These are phyloP conservation scores for Temnothorax nylanderi DNA, from an alignment of 1,140 invertebrate species.

Conservation along the genomic window DNA sequence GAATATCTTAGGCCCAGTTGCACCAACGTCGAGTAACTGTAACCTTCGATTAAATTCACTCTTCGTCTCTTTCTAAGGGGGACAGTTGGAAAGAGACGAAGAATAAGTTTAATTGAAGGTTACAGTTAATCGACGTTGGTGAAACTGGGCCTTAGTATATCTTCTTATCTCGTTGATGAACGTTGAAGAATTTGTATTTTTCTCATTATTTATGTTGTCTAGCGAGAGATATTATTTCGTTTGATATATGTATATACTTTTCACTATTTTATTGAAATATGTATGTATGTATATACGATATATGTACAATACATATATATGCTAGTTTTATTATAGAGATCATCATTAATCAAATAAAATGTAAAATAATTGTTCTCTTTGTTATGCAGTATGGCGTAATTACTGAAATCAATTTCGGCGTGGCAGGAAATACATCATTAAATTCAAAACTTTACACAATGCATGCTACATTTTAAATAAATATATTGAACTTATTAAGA, in stretches of 20 bases:
- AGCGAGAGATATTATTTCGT: background rate
- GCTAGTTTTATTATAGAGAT: constrained; percentile 25
- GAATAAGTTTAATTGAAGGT: too few species aligned
- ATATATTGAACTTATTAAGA: constrained; percentile 27
- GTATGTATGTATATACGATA: background rate
- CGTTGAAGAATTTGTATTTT: background rate
- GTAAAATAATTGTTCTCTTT: constrained; percentile 22
- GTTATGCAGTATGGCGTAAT: constrained; percentile 32
- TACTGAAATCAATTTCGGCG: constrained; percentile 26
- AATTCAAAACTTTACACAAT: constrained; percentile 9
- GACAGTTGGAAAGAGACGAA: too few species aligned
- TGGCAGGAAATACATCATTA: constrained; percentile 32
- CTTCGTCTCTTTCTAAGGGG: too few species aligned
- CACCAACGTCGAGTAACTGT: too few species aligned
- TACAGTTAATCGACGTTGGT: too few species aligned
- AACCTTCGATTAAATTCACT: too few species aligned
- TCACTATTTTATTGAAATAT: constrained; percentile 14
- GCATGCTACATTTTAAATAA: constrained; percentile 12
- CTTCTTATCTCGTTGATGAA: background rate
- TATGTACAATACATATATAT: background rate
- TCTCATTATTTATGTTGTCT: background rate
- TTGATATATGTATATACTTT: background rate
- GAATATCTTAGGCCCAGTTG: background rate
- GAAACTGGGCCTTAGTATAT: background rate
- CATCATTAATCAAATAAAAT: constrained; percentile 35